Evolutionary conservation across 2,888 invertebrate species (phyloP).

Genomic region (Lepidocyrtoides sp.): DNA sequence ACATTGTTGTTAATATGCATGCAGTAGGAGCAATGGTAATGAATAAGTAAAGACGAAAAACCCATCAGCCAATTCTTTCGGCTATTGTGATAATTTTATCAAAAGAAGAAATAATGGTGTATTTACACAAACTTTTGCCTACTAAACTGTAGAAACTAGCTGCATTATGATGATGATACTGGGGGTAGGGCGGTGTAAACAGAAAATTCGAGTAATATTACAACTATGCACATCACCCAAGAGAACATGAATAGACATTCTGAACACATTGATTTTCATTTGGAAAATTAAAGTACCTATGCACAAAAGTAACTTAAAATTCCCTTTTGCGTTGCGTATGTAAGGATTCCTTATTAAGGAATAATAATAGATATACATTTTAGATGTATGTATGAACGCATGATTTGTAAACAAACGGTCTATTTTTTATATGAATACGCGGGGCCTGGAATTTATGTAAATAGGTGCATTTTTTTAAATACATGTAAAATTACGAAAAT

Average conservation of each 20-base stretch:
- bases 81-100: conserved; percentile 39
- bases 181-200: background rate
- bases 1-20: background rate
- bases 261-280: conserved; percentile 34
- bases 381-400: no score
- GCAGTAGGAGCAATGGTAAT: no score
- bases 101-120: conserved; percentile 27
- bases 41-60: background rate
- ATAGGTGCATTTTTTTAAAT: no score
- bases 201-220: background rate
- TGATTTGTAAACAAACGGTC: no score
- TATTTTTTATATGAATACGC: no score
- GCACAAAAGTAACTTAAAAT: no score
- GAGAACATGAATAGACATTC: background rate
- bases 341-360: no score
- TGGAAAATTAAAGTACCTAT: background rate
- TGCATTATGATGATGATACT: background rate
- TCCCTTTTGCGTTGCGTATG: no score
- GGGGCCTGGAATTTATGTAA: no score
- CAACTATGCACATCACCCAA: background rate
- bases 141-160: background rate
- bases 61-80: background rate
- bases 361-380: no score
- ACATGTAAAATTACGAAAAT: no score
- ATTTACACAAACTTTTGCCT: conserved; percentile 10